Conservation (phyloP, 2,888 invertebrate genomes). For the Hyposoter didymator region DNA sequence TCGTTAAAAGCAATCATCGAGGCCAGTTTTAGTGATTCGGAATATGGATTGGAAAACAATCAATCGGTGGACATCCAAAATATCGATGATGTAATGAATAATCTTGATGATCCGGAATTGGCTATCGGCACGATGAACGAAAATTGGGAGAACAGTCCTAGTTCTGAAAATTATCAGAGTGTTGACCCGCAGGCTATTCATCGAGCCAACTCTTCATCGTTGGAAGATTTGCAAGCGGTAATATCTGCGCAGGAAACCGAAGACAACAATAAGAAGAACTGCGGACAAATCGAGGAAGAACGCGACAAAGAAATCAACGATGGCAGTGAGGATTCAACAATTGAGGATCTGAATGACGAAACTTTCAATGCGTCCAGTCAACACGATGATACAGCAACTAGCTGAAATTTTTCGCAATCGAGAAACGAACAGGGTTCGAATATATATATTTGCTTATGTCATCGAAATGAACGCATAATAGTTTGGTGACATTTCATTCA, state of each 20-base stretch:
- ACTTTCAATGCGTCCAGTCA: slow-evolving; percentile 2
- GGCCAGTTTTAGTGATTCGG: slow-evolving; percentile 23
- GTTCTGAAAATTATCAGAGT: neutral
- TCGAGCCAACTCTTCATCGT: slow-evolving; percentile 1
- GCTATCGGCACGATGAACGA: neutral
- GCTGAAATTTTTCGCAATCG: slow-evolving; percentile 6
- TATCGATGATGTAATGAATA: slow-evolving; percentile 32
- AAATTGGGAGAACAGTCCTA: slow-evolving; percentile 4
- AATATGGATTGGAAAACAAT: slow-evolving; percentile 2
- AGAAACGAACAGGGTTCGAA: slow-evolving; percentile 3
- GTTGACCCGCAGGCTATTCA: slow-evolving; percentile 32
- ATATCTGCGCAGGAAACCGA: no score
- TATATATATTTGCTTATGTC: no score
- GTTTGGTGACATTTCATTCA: neutral
- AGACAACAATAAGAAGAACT: no score
- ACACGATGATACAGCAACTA: slow-evolving; percentile 4
- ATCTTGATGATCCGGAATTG: slow-evolving; percentile 37
- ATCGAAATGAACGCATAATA: neutral
- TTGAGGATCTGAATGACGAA: neutral
- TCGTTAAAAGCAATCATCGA: slow-evolving; percentile 24
- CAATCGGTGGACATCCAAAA: slow-evolving; percentile 13
- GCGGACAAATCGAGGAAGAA: neutral
- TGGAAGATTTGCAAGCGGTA: no score
- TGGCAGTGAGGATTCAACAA: slow-evolving; percentile 1
- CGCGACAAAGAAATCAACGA: slow-evolving; percentile 5